phyloP scores from a whole-genome alignment of 2,113 vertebrate species.

The Mola mola region DNA sequence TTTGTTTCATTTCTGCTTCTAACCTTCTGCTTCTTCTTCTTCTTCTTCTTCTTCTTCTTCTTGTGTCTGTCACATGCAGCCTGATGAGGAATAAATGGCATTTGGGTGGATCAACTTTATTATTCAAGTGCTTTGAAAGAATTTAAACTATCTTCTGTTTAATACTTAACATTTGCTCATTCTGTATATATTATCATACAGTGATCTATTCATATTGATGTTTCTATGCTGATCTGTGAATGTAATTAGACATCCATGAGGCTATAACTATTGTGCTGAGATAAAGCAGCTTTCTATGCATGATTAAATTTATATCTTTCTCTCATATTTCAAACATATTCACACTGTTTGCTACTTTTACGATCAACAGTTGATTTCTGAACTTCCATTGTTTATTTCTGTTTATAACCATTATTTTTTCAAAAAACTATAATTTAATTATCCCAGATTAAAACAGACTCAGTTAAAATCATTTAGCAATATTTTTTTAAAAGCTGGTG shows the following conservation, averaged over 20 bases:
- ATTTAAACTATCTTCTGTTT: not conserved
- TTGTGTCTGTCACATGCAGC: conserved; percentile 86
- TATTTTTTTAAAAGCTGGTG: no score
- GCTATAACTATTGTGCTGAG: not conserved
- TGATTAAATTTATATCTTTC: conserved; percentile 25
- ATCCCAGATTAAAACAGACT: no score
- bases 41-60: conserved; percentile 51
- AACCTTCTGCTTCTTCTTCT: not conserved
- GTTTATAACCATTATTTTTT: not conserved
- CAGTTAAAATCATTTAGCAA: no score
- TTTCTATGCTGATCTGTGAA: not conserved
- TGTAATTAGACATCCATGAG: not conserved
- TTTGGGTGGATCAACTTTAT: conserved; percentile 28
- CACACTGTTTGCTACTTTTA: conserved; percentile 9
- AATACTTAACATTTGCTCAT: not conserved
- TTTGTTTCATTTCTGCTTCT: not conserved
- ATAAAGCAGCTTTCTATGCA: conserved; percentile 43
- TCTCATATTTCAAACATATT: conserved; percentile 46
- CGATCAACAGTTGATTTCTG: no score
- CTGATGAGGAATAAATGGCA: conserved; percentile 83
- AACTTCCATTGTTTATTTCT: conserved; percentile 5
- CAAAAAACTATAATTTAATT: conserved; percentile 5
- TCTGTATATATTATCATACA: not conserved
- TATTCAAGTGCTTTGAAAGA: conserved; percentile 17
- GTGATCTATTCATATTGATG: not conserved